phyloP scores from a whole-genome alignment of 2,113 vertebrate genomes.

The Uropsilus gracilis region DNA sequence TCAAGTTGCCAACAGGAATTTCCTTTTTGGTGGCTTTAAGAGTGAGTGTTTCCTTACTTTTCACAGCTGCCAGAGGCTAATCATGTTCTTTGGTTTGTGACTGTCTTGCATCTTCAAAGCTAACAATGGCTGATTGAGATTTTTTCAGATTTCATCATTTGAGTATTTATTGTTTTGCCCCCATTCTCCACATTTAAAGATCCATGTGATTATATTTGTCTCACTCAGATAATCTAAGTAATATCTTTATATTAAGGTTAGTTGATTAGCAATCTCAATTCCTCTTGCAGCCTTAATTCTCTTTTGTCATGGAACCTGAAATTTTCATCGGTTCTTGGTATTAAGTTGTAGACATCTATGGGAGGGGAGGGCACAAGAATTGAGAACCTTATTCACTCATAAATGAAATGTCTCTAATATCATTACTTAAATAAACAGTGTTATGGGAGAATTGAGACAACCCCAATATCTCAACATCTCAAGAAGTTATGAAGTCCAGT shows the following conservation, averaged over 20 bases:
- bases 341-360: neutral
- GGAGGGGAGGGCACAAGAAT: neutral
- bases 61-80: neutral
- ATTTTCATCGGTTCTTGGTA: neutral
- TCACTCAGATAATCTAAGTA: constrained; percentile 5
- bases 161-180: neutral
- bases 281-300: neutral
- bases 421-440: neutral
- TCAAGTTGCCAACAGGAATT: neutral
- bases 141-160: neutral
- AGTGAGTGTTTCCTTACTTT: neutral
- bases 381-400: neutral
- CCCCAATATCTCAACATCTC: neutral
- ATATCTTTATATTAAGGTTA: constrained; percentile 44
- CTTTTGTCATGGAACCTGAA: neutral
- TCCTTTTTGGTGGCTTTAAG: neutral
- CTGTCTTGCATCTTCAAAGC: neutral
- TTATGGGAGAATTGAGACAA: neutral
- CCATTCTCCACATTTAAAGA: neutral
- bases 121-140: neutral
- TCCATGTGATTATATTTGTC: neutral
- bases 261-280: neutral
- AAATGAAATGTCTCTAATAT: neutral
- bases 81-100: neutral
- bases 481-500: neutral